Conservation (phyloP, 2,797 vertebrate genomes). For the Bradypodion ventrale region DNA sequence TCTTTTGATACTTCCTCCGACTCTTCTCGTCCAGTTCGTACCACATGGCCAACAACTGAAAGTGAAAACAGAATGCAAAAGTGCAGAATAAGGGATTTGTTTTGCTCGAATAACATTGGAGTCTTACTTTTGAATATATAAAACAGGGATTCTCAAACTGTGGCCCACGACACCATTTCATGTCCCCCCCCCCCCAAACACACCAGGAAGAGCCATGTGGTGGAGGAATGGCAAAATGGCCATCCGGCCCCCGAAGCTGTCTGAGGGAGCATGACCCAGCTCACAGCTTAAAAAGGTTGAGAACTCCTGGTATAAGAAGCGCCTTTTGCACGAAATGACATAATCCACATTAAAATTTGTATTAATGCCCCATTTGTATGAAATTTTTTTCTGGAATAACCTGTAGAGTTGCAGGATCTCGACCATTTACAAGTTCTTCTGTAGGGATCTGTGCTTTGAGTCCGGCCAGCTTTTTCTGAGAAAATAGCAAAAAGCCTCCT, state of each 20-base stretch:
- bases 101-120: neutral
- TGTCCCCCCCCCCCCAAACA: no score
- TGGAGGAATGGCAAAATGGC: no score
- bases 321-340: neutral
- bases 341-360: neutral
- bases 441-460: slow-evolving; percentile 70
- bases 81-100: neutral
- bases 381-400: slow-evolving; percentile 68
- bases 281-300: no score
- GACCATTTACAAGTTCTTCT: slow-evolving; percentile 62
- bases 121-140: neutral
- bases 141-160: no score
- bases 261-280: no score
- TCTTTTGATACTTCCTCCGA: slow-evolving; percentile 82
- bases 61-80: slow-evolving; percentile 23
- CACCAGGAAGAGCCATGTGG: no score
- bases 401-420: slow-evolving; percentile 75
- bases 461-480: slow-evolving; percentile 84
- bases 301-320: neutral
- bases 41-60: slow-evolving; percentile 86
- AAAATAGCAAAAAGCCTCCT: slow-evolving; percentile 88
- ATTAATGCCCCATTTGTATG: neutral
- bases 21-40: slow-evolving; percentile 77
- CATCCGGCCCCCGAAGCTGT: no score
- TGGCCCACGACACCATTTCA: no score